phyloP scores from a whole-genome alignment of 1,140 invertebrate genomes.

The Lordiphosa collinella region DNA sequence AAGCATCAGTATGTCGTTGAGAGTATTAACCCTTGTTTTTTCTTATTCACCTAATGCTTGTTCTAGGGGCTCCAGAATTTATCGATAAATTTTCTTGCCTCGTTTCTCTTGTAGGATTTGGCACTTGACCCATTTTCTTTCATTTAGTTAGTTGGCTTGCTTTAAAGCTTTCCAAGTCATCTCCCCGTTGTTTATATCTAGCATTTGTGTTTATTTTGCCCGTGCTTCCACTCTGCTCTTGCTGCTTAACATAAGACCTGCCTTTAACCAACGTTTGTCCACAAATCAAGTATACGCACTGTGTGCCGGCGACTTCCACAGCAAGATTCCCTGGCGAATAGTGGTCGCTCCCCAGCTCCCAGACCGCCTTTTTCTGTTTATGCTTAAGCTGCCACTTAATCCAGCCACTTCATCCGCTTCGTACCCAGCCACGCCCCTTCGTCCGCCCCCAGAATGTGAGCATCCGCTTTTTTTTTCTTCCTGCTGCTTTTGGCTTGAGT shows the following conservation, averaged over 20 bases:
- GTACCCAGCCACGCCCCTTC: slow-evolving; percentile 24
- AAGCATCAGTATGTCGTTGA: no score
- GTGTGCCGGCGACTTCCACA: slow-evolving; percentile 33
- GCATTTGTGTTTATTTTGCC: slow-evolving; percentile 5
- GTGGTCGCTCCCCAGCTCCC: slow-evolving; percentile 1
- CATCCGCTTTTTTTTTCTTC: slow-evolving; percentile 29
- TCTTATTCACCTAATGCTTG: no score
- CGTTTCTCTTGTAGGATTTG: not conserved
- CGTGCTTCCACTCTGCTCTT: slow-evolving; percentile 28
- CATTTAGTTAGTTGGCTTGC: slow-evolving; percentile 23
- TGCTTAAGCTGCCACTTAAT: slow-evolving; percentile 72
- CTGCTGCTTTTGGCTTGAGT: slow-evolving; percentile 9
- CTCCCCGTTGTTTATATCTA: slow-evolving; percentile 6
- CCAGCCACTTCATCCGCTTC: slow-evolving; percentile 59
- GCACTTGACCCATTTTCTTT: not conserved
- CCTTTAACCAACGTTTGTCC: slow-evolving; percentile 45
- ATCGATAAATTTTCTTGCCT: not conserved
- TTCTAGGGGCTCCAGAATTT: no score
- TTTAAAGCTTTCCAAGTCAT: slow-evolving; percentile 18
- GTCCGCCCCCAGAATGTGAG: slow-evolving; percentile 6
- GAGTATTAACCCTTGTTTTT: no score
- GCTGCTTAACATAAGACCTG: slow-evolving; percentile 47
- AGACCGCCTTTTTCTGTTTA: slow-evolving; percentile 48
- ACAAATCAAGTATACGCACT: slow-evolving; percentile 70
- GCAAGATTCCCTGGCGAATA: not conserved